These are phyloP conservation scores for Synodontis membranacea DNA, from an alignment of 2,113 vertebrate species.

Conservation along the genomic window DNA sequence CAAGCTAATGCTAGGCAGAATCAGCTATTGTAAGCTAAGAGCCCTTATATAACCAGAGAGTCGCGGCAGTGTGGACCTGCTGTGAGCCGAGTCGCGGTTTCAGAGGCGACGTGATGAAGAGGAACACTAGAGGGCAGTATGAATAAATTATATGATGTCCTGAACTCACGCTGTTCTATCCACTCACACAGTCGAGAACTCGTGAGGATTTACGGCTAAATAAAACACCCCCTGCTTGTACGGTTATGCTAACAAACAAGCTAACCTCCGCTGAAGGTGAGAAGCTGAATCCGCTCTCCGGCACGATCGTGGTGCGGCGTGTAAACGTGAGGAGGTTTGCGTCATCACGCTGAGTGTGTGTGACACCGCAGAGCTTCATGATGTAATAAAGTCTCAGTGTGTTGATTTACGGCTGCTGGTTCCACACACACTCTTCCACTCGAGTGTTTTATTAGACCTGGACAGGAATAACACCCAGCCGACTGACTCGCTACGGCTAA, in stretches of 20 bases:
- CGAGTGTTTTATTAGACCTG: neutral
- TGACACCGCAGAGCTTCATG: neutral
- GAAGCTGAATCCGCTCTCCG: neutral
- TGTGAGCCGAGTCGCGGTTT: neutral
- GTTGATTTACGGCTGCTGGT: neutral
- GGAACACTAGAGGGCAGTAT: neutral
- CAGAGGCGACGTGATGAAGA: too few relatives aligned
- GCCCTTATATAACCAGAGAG: neutral
- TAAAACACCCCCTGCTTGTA: neutral
- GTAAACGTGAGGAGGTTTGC: neutral
- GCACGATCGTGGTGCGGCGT: neutral
- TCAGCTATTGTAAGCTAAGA: neutral
- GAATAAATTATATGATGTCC: neutral
- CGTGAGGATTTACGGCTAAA: neutral
- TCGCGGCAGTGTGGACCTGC: neutral
- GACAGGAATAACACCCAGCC: neutral
- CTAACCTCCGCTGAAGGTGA: neutral
- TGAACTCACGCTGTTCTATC: neutral
- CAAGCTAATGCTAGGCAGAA: neutral
- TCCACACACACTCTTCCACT: neutral
- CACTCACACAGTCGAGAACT: neutral
- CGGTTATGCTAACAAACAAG: neutral
- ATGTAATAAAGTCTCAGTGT: neutral
- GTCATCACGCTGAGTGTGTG: neutral
- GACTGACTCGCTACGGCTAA: neutral